Conservation (phyloP, 1,140 invertebrate genomes). For the Cydia pomonella region DNA sequence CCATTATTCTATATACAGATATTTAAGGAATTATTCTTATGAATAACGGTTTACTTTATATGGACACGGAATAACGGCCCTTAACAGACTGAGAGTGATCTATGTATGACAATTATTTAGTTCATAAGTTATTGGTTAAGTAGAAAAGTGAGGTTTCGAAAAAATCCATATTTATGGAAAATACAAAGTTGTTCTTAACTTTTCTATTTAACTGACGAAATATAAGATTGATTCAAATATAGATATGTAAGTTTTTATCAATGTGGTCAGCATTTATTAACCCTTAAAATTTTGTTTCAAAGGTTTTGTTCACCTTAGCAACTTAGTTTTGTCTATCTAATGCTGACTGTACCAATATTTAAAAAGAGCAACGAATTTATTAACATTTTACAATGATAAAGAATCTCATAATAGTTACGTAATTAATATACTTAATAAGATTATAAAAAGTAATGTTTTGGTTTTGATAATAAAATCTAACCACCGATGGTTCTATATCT, state of each 20-base stretch:
- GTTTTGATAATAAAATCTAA: background rate
- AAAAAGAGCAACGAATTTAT: conserved; percentile 13
- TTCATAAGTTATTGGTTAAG: background rate
- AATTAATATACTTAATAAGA: background rate
- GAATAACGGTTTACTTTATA: conserved; percentile 9
- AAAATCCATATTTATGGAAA: background rate
- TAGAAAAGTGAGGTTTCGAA: background rate
- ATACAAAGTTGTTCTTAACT: background rate
- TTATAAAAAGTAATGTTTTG: background rate
- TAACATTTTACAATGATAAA: background rate
- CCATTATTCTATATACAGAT: background rate
- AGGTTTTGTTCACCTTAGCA: background rate
- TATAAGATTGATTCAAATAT: background rate
- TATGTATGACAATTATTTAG: background rate
- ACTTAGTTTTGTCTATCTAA: background rate
- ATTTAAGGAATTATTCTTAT: background rate
- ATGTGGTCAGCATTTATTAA: background rate
- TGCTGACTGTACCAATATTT: background rate
- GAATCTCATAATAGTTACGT: conserved; percentile 2
- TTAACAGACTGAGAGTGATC: background rate
- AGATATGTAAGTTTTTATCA: background rate
- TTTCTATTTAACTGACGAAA: conserved; percentile 16
- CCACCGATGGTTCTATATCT: background rate
- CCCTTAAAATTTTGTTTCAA: background rate
- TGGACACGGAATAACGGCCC: background rate